These are phyloP conservation scores for Phalera bucephala DNA, from an alignment of 2,888 invertebrate species.

Conservation along the genomic window DNA sequence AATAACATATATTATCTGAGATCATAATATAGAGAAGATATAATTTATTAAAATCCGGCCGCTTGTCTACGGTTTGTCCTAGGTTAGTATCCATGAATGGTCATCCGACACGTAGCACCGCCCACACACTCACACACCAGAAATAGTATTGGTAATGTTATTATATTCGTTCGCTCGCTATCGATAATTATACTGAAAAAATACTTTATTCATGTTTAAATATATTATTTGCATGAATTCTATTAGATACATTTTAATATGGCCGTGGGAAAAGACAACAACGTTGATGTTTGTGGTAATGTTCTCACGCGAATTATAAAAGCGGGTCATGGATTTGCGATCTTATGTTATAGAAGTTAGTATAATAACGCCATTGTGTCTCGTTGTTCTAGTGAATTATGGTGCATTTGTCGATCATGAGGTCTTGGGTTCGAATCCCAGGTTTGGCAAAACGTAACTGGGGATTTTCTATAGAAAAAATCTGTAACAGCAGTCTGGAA, in stretches of 20 bases:
- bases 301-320: background rate
- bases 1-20: no score
- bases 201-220: background rate
- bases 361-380: no score
- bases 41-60: no score
- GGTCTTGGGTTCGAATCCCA: no score
- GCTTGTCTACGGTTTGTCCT: conserved; percentile 16
- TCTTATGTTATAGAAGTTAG: no score
- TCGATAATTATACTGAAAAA: background rate
- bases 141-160: conserved; percentile 5
- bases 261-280: background rate
- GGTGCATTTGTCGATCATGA: no score
- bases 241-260: background rate
- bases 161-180: background rate
- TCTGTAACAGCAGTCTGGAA: no score
- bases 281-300: background rate
- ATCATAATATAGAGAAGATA: no score
- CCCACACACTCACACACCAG: conserved; percentile 4
- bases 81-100: conserved; percentile 21
- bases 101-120: conserved; percentile 2
- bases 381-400: no score
- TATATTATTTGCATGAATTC: background rate
- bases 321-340: background rate
- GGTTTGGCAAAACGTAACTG: no score
- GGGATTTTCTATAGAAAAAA: no score